Evolutionary conservation across 2,797 vertebrate species (phyloP).

Genomic region (Tenualosa thibaudeaui): DNA sequence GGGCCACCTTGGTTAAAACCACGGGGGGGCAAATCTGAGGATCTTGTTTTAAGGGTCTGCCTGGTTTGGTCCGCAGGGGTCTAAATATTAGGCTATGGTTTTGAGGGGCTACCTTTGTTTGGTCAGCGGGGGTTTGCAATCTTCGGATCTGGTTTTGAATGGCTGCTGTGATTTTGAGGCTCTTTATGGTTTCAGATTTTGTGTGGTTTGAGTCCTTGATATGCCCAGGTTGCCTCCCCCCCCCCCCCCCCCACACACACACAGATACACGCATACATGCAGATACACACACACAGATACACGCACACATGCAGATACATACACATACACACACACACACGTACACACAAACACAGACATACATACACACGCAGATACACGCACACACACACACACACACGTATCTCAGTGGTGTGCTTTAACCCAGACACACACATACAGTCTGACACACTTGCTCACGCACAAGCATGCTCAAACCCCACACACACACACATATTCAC

Average conservation of each 20-base stretch:
- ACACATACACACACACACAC: neutral
- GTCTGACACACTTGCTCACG: neutral
- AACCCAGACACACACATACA: neutral
- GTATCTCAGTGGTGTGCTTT: too few species aligned
- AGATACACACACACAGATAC: neutral
- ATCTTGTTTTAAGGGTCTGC: neutral
- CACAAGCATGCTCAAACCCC: constrained; percentile 17
- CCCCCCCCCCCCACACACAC: too few species aligned
- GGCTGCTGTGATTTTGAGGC: neutral
- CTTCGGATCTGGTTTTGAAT: neutral
- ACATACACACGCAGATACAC: neutral
- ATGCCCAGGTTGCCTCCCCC: neutral
- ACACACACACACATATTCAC: neutral
- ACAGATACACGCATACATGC: neutral
- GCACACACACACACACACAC: neutral
- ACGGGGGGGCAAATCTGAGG: too few species aligned
- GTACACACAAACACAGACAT: neutral
- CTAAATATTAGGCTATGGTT: neutral
- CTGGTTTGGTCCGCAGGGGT: too few species aligned
- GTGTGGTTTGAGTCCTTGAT: neutral
- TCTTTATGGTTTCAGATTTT: neutral
- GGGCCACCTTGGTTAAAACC: too few species aligned
- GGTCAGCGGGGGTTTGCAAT: too few species aligned
- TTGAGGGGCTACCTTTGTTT: too few species aligned
- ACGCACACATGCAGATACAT: neutral